phyloP scores from a whole-genome alignment of 1,140 invertebrate genomes.

The Cotesia typhae region DNA sequence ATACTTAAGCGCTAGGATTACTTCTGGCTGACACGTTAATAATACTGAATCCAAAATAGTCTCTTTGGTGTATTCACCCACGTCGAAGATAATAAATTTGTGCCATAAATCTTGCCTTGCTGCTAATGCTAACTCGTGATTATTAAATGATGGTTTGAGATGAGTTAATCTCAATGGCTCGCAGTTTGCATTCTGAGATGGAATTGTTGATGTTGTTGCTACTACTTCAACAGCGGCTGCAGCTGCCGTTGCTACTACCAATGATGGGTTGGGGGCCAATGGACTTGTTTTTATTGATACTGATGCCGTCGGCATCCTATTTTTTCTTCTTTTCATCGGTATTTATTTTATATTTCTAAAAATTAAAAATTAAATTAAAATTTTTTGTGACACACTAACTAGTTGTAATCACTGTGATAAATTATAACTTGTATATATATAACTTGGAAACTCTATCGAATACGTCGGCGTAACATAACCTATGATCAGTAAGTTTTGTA shows the following conservation, averaged over 20 bases:
- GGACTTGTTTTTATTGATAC: no score
- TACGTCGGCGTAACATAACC: background rate
- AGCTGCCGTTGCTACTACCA: no score
- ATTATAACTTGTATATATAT: no score
- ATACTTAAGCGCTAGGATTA: constrained; percentile 55
- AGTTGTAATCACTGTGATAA: no score
- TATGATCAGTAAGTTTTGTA: background rate
- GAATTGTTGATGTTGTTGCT: background rate
- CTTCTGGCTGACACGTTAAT: constrained; percentile 49
- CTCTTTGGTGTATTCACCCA: constrained; percentile 43
- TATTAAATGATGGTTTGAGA: constrained; percentile 50
- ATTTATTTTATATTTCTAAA: no score
- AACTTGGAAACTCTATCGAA: background rate
- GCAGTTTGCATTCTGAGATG: constrained; percentile 23
- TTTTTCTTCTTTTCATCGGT: no score
- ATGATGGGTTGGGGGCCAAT: no score
- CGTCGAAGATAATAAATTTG: constrained; percentile 60
- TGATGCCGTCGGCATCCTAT: background rate
- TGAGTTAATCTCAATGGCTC: constrained; percentile 55
- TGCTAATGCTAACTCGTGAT: constrained; percentile 48
- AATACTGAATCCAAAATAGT: constrained; percentile 51
- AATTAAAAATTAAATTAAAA: no score
- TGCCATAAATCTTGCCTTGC: constrained; percentile 58
- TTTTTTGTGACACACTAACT: no score
- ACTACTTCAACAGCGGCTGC: background rate